Evolutionary conservation across 2,888 invertebrate species (phyloP), one percentile per base, ranked within the genome.

Genomic region (Xestoiulus laeticollis): DNA sequence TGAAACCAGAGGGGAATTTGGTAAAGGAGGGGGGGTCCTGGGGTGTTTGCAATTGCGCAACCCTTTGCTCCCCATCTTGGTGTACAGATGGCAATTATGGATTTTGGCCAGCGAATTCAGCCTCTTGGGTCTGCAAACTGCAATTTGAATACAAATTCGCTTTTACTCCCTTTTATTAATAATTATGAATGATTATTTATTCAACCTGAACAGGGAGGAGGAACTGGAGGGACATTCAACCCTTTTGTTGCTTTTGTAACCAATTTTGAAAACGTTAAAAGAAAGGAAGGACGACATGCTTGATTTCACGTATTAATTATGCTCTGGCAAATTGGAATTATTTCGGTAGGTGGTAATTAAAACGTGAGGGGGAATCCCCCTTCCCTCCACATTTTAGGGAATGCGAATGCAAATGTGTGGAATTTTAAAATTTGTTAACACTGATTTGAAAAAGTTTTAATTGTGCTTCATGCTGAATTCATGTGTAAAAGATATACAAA

Each of bases 1-100:
- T 85, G 85, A 85, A 38, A 85, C 26, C 84, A 33, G 43, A 85
- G 85, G 44, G 85, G 85, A 38, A 38, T 22, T 85, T 38, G 85
- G 38, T 38, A 43, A 85, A 43, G 8, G 82, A n/a, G n/a, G 84
- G 43, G 38, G 44, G 44, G 19, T 84, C 33, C 32, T 38, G 84
- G 32, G 84, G 26, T 38, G 26, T 14, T 8, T 26, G 85, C n/a
- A 85, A 38, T 43, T 26, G 85, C n/a, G 2, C 85, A 85, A 38
- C 85, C 85, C 85, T 85, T 85, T 85, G 43, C 85, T 85, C 85
- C 38, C 85, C 44, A 85, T 43, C 44, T 38, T 85, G 26, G 85
- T 44, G 44, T 38, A 22, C 85, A 85, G 38, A 85, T 85, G 85
- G 85, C 85, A 85, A 85, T 85, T 85, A 85, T 85, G 85, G 85